These are phyloP conservation scores for Oxyscelio sp. DNA, from an alignment of 2,888 invertebrate genomes.

Conservation along the genomic window DNA sequence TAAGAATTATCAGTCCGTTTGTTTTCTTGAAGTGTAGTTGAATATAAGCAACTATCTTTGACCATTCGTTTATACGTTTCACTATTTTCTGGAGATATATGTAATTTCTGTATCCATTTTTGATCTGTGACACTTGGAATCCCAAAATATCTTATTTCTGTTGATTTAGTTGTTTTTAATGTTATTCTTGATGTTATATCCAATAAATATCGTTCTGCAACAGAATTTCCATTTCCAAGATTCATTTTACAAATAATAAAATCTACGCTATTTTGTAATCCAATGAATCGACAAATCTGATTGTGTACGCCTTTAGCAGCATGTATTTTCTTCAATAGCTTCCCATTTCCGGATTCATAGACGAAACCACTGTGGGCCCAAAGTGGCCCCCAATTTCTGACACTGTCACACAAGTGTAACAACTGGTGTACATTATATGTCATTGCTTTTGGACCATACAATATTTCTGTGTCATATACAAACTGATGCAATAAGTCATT, in stretches of 20 bases:
- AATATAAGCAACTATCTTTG: slow-evolving; percentile 24
- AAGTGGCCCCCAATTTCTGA: too few relatives aligned
- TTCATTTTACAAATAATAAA: slow-evolving; percentile 14
- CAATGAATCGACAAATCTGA: slow-evolving; percentile 17
- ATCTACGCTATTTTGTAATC: slow-evolving; percentile 9
- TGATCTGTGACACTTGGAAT: neutral
- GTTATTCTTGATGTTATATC: neutral
- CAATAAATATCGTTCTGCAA: slow-evolving; percentile 15
- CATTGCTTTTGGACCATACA: too few relatives aligned
- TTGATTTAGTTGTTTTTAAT: neutral
- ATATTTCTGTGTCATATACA: neutral
- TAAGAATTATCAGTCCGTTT: slow-evolving; percentile 25
- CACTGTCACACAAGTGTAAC: too few relatives aligned
- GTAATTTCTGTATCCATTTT: slow-evolving; percentile 20
- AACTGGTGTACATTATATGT: too few relatives aligned
- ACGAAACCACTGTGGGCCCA: too few relatives aligned
- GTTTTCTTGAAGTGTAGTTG: slow-evolving; percentile 6
- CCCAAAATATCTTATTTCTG: slow-evolving; percentile 20
- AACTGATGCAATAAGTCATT: slow-evolving; percentile 18
- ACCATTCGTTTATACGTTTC: slow-evolving; percentile 12
- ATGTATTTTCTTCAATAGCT: too few relatives aligned
- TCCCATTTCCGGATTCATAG: slow-evolving; percentile 43
- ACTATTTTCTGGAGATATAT: neutral
- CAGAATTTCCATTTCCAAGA: neutral
- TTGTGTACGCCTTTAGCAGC: too few relatives aligned